Conservation (phyloP, 2,797 vertebrate species). For the Cygnus olor region DNA sequence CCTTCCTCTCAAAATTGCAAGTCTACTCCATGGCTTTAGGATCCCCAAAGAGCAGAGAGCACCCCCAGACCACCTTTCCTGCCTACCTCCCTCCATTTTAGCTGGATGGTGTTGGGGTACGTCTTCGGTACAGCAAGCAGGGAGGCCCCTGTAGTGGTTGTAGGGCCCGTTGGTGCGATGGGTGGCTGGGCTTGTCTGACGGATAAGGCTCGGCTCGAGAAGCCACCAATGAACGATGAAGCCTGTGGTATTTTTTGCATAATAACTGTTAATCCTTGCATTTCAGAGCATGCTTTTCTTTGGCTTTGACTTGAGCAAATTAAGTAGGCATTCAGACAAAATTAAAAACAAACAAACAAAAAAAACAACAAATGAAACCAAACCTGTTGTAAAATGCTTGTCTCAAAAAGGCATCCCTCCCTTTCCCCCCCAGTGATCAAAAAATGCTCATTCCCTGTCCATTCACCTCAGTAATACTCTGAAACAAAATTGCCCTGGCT, state of each 20-base stretch:
- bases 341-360: neutral
- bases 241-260: neutral
- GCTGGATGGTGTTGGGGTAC: neutral
- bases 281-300: neutral
- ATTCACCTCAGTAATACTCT: neutral
- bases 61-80: neutral
- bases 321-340: neutral
- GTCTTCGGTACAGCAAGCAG: neutral
- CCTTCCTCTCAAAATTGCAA: too few species aligned
- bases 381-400: neutral
- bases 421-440: neutral
- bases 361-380: neutral
- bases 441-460: neutral
- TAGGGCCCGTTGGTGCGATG: accelerated
- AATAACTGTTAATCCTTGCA: neutral
- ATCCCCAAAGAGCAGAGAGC: neutral
- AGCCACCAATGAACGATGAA: neutral
- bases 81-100: neutral
- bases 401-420: neutral
- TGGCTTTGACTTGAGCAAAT: neutral
- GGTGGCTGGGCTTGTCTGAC: neutral
- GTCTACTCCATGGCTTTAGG: neutral
- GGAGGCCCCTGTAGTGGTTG: neutral
- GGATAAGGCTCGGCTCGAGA: neutral
- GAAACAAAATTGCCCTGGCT: slow-evolving; percentile 37